These are phyloP conservation scores for Clepsis dumicolana DNA, from an alignment of 2,888 invertebrate genomes.

Conservation along the genomic window DNA sequence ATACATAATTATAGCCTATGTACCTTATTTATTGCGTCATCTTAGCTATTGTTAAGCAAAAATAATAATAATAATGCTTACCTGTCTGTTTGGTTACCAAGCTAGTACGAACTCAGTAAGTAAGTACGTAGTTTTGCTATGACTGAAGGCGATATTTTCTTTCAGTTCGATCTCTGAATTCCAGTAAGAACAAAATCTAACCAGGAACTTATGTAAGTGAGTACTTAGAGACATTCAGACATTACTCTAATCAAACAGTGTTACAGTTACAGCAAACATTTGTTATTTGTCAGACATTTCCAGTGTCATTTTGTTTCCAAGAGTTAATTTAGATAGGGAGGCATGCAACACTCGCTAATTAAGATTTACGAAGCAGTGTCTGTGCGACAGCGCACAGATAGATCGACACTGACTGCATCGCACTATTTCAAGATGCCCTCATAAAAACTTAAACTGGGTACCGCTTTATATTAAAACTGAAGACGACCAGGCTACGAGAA, in stretches of 20 bases:
- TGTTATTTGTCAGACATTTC: not conserved
- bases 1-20: not conserved
- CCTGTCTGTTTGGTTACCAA: not conserved
- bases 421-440: conserved; percentile 40
- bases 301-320: conserved; percentile 1
- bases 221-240: too few species aligned
- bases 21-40: not conserved
- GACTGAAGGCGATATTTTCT: not conserved
- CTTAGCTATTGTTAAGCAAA: not conserved
- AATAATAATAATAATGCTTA: not conserved
- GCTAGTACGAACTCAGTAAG: not conserved
- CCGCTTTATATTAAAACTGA: conserved; percentile 24
- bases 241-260: not conserved
- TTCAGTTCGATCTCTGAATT: too few species aligned
- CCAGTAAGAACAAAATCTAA: too few species aligned
- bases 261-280: not conserved
- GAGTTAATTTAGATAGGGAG: conserved; percentile 40
- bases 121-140: not conserved
- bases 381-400: conserved; percentile 27
- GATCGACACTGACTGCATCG: conserved; percentile 37
- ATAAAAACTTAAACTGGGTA: conserved; percentile 34
- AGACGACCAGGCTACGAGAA: conserved; percentile 15
- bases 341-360: conserved; percentile 40
- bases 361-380: conserved; percentile 33
- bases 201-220: too few species aligned